Conservation (phyloP, 2,888 invertebrate genomes). For the Molorchus minor region DNA sequence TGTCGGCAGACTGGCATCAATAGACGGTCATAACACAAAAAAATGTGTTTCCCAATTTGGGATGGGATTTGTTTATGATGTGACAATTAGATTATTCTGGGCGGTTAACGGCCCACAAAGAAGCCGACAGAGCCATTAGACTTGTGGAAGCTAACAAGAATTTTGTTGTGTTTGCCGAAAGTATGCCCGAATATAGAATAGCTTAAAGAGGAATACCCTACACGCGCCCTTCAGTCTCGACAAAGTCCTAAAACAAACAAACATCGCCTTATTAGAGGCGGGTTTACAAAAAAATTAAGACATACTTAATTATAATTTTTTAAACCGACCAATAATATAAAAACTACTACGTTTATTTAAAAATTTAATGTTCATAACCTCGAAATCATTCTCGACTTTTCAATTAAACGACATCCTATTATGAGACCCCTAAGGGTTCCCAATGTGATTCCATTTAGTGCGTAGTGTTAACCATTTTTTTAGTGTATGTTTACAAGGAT, state of each 20-base stretch:
- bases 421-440: no score
- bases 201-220: not conserved
- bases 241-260: not conserved
- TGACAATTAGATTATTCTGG: conserved; percentile 50
- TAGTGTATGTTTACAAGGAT: no score
- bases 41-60: conserved; percentile 44
- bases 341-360: no score
- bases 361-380: no score
- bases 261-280: no score
- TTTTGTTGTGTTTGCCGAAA: conserved; percentile 41
- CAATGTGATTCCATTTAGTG: no score
- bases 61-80: conserved; percentile 51
- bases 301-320: no score
- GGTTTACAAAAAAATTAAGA: no score
- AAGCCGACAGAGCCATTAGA: conserved; percentile 47
- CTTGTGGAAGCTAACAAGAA: conserved; percentile 46
- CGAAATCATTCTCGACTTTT: no score
- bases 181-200: not conserved
- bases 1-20: conserved; percentile 33
- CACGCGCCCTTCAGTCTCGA: not conserved
- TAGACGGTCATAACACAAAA: conserved; percentile 36
- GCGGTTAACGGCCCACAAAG: conserved; percentile 45
- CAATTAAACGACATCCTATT: no score
- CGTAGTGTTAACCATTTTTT: no score
- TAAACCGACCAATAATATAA: no score